Evolutionary conservation across 2,113 vertebrate species (phyloP), one percentile per base, ranked within the genome.

Genomic region (Pterocles orientalis): DNA sequence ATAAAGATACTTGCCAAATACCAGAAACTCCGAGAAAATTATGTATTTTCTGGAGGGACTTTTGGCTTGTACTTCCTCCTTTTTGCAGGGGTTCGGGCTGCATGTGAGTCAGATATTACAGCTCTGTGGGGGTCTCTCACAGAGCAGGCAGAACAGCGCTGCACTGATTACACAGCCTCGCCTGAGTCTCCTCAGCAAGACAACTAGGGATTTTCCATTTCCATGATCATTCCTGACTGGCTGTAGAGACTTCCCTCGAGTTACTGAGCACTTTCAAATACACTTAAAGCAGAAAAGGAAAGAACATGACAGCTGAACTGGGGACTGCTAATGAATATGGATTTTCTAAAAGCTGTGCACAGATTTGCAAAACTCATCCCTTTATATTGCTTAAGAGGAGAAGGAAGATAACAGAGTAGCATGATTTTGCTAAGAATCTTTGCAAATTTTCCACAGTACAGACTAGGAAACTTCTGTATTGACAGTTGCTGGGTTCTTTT

Each of bases 291-390:
- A 89, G 11, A 23, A 65, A 88, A 70, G 26, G 47, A 71, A 34
- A 13, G 33, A 84, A 70, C 0, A 0, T 0, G 1, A 26, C 39
- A 82, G 68, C 53, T 56, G 48, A 64, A 33, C 0, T 43, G 11
- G 43, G 10, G 5, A 47, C 39, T 56, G 23, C 19, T 82, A 45
- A 47, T 66, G 82, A 75, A 70, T 21, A 58, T 0, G 9, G 18
- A 14, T 24, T 8, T 45, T 71, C 36, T 17, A 66, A 26, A 83
- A 76, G 39, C 39, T 85, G 9, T n/a, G 17, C 60, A 75, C 24
- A 58, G 65, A 58, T 56, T 54, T 79, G 33, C 57, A 76, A 68
- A 82, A 60, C 21, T 41, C 57, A 33, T 33, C 47, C 15, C 26
- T 72, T 85, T 45, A 4, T 56, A 39, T 51, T 17, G 71, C 23